Conservation (phyloP, 2,113 vertebrate genomes). For the Deroptyus accipitrinus region DNA sequence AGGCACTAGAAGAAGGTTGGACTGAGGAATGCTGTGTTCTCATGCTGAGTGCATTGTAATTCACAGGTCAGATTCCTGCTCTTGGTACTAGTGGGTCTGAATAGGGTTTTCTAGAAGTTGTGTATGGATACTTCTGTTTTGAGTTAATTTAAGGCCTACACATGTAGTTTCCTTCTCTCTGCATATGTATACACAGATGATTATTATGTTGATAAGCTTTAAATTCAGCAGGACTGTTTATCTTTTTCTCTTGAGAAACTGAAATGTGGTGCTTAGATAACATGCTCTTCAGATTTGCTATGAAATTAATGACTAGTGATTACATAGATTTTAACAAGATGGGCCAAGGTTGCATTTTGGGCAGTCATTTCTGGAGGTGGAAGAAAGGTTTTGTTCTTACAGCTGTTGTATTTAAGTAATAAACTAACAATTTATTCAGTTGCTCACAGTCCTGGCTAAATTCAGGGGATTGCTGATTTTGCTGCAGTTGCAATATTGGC, state of each 20-base stretch:
- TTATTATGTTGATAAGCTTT: background rate
- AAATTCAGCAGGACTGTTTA: background rate
- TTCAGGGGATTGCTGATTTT: background rate
- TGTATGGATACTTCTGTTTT: background rate
- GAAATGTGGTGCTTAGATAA: background rate
- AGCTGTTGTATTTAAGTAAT: background rate
- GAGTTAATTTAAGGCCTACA: background rate
- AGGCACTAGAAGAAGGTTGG: background rate
- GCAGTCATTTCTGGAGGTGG: background rate
- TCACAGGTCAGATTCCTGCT: background rate
- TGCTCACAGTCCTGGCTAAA: background rate
- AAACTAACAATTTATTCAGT: background rate
- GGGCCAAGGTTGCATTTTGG: background rate
- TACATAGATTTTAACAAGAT: background rate
- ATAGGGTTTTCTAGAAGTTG: background rate
- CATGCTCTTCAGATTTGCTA: background rate
- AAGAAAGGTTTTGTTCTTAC: background rate
- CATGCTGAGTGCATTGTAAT: background rate
- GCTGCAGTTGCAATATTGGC: background rate
- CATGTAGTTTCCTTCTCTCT: background rate
- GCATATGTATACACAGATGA: background rate
- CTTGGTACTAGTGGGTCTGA: background rate
- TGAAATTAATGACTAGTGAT: background rate
- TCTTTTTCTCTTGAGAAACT: background rate
- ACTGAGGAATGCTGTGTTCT: background rate